Conservation (phyloP, 2,888 invertebrate genomes). For the Ophion obscuratus region DNA sequence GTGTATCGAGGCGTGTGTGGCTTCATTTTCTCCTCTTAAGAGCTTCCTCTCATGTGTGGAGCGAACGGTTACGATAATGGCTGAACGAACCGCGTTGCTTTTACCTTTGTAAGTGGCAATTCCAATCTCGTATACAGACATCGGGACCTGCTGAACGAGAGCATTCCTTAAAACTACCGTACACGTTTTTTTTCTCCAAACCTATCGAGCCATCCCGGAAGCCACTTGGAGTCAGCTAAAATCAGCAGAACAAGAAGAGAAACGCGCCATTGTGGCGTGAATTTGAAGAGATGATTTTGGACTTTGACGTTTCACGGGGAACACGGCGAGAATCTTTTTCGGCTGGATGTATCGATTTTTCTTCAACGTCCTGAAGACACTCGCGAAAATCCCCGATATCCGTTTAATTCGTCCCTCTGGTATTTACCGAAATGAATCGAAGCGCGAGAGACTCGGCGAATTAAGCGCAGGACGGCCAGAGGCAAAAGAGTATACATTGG, state of each 20-base stretch:
- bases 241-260: not conserved
- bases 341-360: too few relatives aligned
- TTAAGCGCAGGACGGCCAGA: conserved; percentile 21
- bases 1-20: conserved; percentile 35
- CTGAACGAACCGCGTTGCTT: conserved; percentile 54
- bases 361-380: not conserved
- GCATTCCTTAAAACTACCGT: conserved; percentile 38
- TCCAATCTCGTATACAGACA: conserved; percentile 40
- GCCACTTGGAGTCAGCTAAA: conserved; percentile 4
- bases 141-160: conserved; percentile 27
- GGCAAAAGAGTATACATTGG: conserved; percentile 29
- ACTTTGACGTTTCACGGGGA: not conserved
- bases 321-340: not conserved
- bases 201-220: conserved; percentile 17
- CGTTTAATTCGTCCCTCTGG: conserved; percentile 36
- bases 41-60: conserved; percentile 25
- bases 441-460: conserved; percentile 73
- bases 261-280: not conserved
- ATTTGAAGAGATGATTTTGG: not conserved
- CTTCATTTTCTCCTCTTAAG: conserved; percentile 53
- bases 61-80: conserved; percentile 56
- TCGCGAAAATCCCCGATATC: conserved; percentile 41
- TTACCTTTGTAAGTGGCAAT: conserved; percentile 56
- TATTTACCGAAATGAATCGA: conserved; percentile 79
- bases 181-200: conserved; percentile 18